These are phyloP conservation scores for Monopterus albus DNA, from an alignment of 2,113 vertebrate genomes.

Conservation along the genomic window DNA sequence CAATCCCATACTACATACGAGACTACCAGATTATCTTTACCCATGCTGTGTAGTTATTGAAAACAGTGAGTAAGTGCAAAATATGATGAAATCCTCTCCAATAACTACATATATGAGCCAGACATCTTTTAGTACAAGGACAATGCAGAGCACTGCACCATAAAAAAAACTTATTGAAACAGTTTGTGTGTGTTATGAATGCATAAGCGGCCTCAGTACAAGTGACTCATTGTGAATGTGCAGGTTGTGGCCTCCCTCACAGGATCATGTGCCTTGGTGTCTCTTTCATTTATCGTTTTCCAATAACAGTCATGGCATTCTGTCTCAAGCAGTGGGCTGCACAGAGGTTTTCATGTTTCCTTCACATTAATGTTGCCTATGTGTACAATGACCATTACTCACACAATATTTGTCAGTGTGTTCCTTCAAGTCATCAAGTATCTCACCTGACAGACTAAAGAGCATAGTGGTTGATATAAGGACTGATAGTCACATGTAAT, in stretches of 20 bases:
- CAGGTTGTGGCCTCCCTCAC: slow-evolving; percentile 57
- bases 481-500: neutral
- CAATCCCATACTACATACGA: neutral
- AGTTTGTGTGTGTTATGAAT: slow-evolving; percentile 7
- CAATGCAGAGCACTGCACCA: neutral
- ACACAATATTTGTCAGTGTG: neutral
- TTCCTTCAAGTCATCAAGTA: neutral
- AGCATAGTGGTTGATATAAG: neutral
- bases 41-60: neutral
- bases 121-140: neutral
- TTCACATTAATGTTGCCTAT: slow-evolving; percentile 21
- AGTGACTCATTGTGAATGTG: slow-evolving; percentile 65
- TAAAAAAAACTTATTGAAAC: slow-evolving; percentile 15
- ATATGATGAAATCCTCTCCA: neutral
- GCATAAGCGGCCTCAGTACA: slow-evolving; percentile 47
- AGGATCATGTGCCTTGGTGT: slow-evolving; percentile 66
- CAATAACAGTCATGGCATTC: slow-evolving; percentile 39
- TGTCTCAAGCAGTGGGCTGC: slow-evolving; percentile 16
- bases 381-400: neutral
- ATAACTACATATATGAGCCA: neutral
- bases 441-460: neutral
- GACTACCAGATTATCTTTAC: neutral
- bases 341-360: slow-evolving; percentile 17
- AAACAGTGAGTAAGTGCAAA: neutral
- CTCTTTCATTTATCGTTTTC: slow-evolving; percentile 61